Evolutionary conservation across 2,113 vertebrate genomes (phyloP).

Genomic region (Cryptomyrus ogoouensis): DNA sequence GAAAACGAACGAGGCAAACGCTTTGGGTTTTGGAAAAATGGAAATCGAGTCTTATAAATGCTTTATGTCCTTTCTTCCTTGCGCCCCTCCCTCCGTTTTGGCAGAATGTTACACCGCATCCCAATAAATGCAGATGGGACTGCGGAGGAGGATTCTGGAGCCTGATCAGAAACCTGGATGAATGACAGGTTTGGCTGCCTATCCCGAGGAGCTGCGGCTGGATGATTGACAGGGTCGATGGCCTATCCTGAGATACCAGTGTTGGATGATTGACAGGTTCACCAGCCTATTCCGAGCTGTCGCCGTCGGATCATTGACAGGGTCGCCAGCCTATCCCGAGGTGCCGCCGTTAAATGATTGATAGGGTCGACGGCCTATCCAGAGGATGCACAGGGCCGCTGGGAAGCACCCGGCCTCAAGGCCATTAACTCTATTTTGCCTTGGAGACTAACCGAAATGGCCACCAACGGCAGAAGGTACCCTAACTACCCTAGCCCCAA

Average conservation of each 20-base stretch:
- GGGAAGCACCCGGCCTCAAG: not conserved
- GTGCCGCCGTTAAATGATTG: not conserved
- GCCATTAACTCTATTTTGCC: not conserved
- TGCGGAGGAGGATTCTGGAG: not conserved
- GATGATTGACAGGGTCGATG: not conserved
- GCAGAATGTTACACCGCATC: not conserved
- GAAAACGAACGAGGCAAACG: conserved; percentile 23
- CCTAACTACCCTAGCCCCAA: not conserved
- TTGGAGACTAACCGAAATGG: not conserved
- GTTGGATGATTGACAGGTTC: not conserved
- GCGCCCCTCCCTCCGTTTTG: not conserved
- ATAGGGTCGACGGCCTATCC: not conserved
- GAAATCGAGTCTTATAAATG: not conserved
- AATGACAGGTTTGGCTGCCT: not conserved
- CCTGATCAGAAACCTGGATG: not conserved
- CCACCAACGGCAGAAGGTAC: not conserved
- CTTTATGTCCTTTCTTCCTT: not conserved
- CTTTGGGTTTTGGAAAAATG: conserved; percentile 29
- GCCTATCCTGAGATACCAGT: not conserved
- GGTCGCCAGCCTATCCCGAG: not conserved
- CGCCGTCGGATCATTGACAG: not conserved
- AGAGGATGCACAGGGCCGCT: not conserved
- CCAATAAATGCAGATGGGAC: not conserved
- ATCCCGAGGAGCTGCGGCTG: not conserved
- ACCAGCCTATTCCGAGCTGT: not conserved